These are phyloP conservation scores for Eurypyga helias DNA, from an alignment of 2,113 vertebrate species.

Conservation along the genomic window DNA sequence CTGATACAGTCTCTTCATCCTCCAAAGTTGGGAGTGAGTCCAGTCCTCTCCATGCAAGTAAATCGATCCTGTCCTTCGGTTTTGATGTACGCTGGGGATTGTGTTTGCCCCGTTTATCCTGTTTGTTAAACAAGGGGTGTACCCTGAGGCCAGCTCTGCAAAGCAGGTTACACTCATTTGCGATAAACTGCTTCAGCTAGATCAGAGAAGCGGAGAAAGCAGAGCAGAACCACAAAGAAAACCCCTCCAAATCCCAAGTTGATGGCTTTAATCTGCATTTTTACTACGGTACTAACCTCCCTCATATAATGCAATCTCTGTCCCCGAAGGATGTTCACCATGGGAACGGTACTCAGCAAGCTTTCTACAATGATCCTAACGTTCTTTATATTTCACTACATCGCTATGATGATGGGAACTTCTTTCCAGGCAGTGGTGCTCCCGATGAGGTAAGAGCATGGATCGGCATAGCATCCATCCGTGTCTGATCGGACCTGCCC, in stretches of 20 bases:
- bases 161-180: neutral
- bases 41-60: neutral
- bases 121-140: neutral
- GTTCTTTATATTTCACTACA: constrained; percentile 95
- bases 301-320: neutral
- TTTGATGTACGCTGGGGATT: neutral
- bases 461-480: rapidly evolving
- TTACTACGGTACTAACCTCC: neutral
- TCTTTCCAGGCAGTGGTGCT: constrained; percentile 97
- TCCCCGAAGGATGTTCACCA: constrained; percentile 82
- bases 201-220: neutral
- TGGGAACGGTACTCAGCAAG: constrained; percentile 89
- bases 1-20: neutral
- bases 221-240: neutral
- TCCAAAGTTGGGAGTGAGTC: neutral
- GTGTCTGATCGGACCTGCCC: neutral
- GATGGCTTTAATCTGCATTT: neutral
- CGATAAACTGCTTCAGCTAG: neutral
- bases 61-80: neutral
- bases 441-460: constrained; percentile 86
- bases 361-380: constrained; percentile 91
- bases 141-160: neutral
- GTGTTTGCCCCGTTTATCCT: neutral
- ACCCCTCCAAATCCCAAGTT: neutral
- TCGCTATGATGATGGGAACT: constrained; percentile 98